phyloP scores from a whole-genome alignment of 64 coral and sea anemone species.

The Montipora foliosa region DNA sequence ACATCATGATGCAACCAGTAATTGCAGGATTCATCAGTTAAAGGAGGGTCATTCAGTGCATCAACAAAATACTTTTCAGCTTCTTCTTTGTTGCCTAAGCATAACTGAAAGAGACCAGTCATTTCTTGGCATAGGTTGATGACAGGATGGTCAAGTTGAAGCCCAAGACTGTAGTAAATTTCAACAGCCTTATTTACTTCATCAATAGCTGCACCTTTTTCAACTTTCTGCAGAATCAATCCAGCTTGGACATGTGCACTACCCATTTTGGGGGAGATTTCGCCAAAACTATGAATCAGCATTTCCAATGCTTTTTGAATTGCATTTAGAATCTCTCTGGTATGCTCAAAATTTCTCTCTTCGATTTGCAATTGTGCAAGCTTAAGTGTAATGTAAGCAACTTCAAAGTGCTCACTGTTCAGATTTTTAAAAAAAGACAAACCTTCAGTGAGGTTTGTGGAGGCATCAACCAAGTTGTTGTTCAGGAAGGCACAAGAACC shows the following conservation, averaged over 20 bases:
- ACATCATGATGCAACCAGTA: no score
- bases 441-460: not conserved
- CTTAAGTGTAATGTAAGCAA: not conserved
- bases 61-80: constrained; percentile 5
- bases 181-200: not conserved
- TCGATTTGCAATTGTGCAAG: not conserved
- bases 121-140: not conserved
- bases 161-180: not conserved
- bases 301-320: not conserved
- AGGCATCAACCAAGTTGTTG: not conserved
- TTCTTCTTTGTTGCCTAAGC: not conserved
- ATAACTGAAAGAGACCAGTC: not conserved
- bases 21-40: not conserved
- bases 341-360: not conserved
- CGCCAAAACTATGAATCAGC: not conserved
- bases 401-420: not conserved
- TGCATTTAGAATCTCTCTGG: not conserved
- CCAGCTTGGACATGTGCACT: not conserved
- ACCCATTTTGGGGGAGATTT: not conserved
- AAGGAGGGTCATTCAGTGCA: not conserved
- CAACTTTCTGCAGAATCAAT: not conserved
- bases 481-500: not conserved
- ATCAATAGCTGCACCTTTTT: not conserved
- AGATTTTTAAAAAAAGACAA: not conserved
- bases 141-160: not conserved